These are phyloP conservation scores for Hirudinaria manillensis DNA, from an alignment of 2,888 invertebrate genomes.

Conservation along the genomic window DNA sequence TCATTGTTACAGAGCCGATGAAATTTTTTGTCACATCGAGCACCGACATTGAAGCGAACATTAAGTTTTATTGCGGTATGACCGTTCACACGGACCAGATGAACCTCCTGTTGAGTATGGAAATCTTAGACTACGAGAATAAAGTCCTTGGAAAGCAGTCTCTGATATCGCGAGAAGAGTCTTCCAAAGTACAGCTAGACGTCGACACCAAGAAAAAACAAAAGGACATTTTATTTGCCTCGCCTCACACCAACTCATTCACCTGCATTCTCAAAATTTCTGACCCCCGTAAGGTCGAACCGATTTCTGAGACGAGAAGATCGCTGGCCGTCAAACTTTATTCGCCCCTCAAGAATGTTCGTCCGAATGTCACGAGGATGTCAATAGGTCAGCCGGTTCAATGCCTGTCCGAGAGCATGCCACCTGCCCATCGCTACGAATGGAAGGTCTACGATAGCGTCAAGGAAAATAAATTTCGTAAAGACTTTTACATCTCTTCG, in stretches of 20 bases:
- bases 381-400: not conserved
- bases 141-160: no score
- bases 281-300: not conserved
- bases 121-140: no score
- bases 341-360: not conserved
- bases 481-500: not conserved
- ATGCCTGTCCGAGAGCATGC: constrained; percentile 1
- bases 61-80: no score
- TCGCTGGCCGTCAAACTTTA: not conserved
- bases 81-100: no score
- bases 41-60: no score
- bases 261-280: constrained; percentile 2
- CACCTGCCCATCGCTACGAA: constrained; percentile 2
- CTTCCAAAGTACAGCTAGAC: no score
- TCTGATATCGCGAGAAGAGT: no score
- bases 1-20: not conserved
- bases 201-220: not conserved
- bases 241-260: not conserved
- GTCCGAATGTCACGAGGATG: not conserved
- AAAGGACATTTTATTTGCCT: not conserved
- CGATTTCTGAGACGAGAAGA: not conserved
- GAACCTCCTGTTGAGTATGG: no score
- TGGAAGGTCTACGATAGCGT: not conserved
- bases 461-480: not conserved
- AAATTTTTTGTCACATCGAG: not conserved